Conservation (phyloP, 2,888 invertebrate genomes). For the Ptychoptera albimana region DNA sequence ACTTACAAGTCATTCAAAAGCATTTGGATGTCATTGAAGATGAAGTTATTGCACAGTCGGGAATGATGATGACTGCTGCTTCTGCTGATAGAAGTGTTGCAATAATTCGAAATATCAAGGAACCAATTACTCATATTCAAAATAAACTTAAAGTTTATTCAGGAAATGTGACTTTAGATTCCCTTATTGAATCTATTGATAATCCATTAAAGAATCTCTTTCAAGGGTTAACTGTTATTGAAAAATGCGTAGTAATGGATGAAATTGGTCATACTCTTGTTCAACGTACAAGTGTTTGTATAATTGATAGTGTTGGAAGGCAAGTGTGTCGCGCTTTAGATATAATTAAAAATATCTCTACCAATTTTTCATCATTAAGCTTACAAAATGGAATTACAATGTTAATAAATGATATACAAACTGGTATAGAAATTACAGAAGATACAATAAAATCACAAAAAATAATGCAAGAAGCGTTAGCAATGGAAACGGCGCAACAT, state of each 20-base stretch:
- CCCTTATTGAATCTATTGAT: constrained; percentile 37
- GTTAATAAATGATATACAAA: constrained; percentile 34
- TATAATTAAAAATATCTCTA: constrained; percentile 34
- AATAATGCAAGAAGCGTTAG: constrained; percentile 36
- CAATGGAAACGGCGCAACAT: constrained; percentile 27
- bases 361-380: constrained; percentile 31
- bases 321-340: constrained; percentile 38
- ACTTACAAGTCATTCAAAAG: constrained; percentile 34
- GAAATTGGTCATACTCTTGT: constrained; percentile 49
- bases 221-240: constrained; percentile 45
- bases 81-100: constrained; percentile 50
- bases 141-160: constrained; percentile 39
- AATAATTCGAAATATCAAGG: constrained; percentile 42
- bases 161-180: constrained; percentile 26
- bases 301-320: constrained; percentile 41
- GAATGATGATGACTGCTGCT: constrained; percentile 47
- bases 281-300: constrained; percentile 48
- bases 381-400: constrained; percentile 31
- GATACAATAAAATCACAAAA: constrained; percentile 38
- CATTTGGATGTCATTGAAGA: constrained; percentile 44
- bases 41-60: constrained; percentile 46
- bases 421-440: constrained; percentile 34
- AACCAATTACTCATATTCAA: constrained; percentile 46
- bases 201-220: constrained; percentile 47
- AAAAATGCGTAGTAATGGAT: constrained; percentile 51